Percentiles rank a stretch among this genome's conserved stretches.
Conservation (phyloP, 2,797 vertebrate species). For the Hyperoplus lanceolatus region DNA sequence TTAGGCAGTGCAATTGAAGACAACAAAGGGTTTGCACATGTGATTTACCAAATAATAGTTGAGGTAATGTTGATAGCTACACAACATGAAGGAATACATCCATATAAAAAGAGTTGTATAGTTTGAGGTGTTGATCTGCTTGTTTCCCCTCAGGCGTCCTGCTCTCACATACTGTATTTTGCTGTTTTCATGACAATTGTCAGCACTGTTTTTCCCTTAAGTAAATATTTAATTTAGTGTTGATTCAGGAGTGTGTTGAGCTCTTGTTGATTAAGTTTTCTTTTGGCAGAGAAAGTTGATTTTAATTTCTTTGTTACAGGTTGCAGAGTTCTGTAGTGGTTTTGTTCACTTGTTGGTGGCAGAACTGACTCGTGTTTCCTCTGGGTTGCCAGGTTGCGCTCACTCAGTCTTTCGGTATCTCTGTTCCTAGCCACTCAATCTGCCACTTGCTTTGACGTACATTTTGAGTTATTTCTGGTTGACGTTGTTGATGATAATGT, state of each 20-base stretch:
- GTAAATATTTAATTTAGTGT: slow-evolving; percentile 23
- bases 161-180: slow-evolving; percentile 29
- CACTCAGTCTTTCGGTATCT: slow-evolving; percentile 12
- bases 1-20: background rate
- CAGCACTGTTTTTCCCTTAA: slow-evolving; percentile 1
- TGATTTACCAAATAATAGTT: slow-evolving; percentile 1
- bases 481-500: background rate
- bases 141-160: slow-evolving; percentile 31
- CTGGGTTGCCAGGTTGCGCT: slow-evolving; percentile 9
- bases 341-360: slow-evolving; percentile 3
- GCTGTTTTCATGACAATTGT: slow-evolving; percentile 2
- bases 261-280: background rate
- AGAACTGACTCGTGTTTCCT: slow-evolving; percentile 5
- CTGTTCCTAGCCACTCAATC: slow-evolving; percentile 2
- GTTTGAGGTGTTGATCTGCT: slow-evolving; percentile 9
- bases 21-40: background rate
- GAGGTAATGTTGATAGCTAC: background rate
- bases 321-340: background rate
- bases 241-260: background rate
- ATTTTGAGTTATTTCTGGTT: background rate
- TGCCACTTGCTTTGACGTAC: slow-evolving; percentile 2
- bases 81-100: too few relatives aligned
- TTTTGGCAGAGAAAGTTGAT: background rate
- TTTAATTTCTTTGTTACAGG: background rate
- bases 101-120: background rate